These are phyloP conservation scores for Lasioglossum figueresi DNA, from an alignment of 2,888 invertebrate species.

Conservation along the genomic window DNA sequence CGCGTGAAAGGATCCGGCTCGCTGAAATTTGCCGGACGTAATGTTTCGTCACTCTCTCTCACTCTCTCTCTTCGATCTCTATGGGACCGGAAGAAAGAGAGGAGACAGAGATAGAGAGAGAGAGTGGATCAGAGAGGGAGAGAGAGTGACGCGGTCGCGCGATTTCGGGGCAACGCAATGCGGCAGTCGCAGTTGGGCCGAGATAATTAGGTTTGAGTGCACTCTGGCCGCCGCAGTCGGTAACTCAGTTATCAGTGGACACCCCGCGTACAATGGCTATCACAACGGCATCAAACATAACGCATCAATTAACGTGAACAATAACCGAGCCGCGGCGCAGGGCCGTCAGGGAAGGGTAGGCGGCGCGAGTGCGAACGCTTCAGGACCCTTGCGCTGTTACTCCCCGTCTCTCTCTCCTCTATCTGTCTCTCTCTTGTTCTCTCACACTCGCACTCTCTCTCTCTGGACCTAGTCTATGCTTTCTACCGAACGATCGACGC, in stretches of 20 bases:
- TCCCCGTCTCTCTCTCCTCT: constrained; percentile 12
- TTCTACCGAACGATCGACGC: constrained; percentile 24
- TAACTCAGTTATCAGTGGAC: constrained; percentile 84
- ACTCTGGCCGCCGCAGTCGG: constrained; percentile 83
- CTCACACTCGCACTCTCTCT: constrained; percentile 34
- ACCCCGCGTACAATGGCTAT: constrained; percentile 84
- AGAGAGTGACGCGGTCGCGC: constrained; percentile 30
- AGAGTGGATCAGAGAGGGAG: too few relatives aligned
- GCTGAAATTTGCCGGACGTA: constrained; percentile 16
- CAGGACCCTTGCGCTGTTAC: constrained; percentile 50
- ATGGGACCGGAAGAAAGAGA: too few relatives aligned
- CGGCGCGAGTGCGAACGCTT: constrained; percentile 32
- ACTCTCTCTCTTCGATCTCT: not conserved
- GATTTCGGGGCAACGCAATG: constrained; percentile 77
- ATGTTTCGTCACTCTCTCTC: not conserved
- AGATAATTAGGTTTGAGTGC: constrained; percentile 85
- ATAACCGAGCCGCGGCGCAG: constrained; percentile 80
- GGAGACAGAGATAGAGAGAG: not conserved
- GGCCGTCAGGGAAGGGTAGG: constrained; percentile 46
- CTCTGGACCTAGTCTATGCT: constrained; percentile 24
- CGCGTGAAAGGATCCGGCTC: constrained; percentile 18
- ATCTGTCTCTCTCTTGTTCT: constrained; percentile 20
- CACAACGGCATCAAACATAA: constrained; percentile 84
- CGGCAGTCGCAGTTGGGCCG: constrained; percentile 82
- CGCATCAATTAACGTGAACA: constrained; percentile 85